A percentile compares a stretch with the other conserved stretches of the same genome.
phyloP scores from a whole-genome alignment of 2,888 invertebrate genomes.

The Drosophila mayaguana region DNA sequence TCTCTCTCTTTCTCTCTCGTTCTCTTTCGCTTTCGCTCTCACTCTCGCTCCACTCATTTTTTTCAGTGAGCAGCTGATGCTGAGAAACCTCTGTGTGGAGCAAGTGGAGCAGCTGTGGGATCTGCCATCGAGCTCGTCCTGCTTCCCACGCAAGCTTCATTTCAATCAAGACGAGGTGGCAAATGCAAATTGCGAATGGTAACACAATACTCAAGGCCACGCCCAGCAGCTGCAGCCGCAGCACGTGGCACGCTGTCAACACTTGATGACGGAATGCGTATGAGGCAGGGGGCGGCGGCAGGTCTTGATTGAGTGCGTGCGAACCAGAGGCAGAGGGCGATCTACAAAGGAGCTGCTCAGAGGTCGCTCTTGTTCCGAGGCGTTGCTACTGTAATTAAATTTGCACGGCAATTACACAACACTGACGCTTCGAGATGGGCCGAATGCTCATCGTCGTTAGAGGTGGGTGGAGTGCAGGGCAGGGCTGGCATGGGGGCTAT shows the following conservation, averaged over 20 bases:
- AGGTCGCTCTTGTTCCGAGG: conserved; percentile 24
- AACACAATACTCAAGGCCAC: conserved; percentile 68
- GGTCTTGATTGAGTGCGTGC: conserved; percentile 59
- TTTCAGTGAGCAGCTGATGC: conserved; percentile 27
- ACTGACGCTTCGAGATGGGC: conserved; percentile 8
- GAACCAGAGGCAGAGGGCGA: conserved; percentile 29
- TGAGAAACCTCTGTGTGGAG: neutral
- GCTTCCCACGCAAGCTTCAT: conserved; percentile 28
- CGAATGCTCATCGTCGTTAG: neutral
- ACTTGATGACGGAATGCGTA: conserved; percentile 64
- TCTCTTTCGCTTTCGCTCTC: neutral
- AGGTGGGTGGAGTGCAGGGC: neutral
- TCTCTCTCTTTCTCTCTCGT: too few species aligned
- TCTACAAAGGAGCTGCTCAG: neutral
- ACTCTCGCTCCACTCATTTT: neutral
- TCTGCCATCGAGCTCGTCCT: neutral
- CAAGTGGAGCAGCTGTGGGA: conserved; percentile 9
- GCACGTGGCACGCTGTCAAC: conserved; percentile 72
- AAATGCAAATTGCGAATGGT: conserved; percentile 77
- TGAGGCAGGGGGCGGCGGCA: neutral
- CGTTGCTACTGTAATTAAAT: conserved; percentile 84
- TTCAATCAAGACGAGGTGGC: conserved; percentile 59
- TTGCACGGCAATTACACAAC: conserved; percentile 85
- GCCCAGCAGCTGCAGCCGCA: conserved; percentile 27
- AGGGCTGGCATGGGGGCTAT: neutral